phyloP scores from a whole-genome alignment of 2,797 vertebrate genomes.

The Pelodytes ibericus region DNA sequence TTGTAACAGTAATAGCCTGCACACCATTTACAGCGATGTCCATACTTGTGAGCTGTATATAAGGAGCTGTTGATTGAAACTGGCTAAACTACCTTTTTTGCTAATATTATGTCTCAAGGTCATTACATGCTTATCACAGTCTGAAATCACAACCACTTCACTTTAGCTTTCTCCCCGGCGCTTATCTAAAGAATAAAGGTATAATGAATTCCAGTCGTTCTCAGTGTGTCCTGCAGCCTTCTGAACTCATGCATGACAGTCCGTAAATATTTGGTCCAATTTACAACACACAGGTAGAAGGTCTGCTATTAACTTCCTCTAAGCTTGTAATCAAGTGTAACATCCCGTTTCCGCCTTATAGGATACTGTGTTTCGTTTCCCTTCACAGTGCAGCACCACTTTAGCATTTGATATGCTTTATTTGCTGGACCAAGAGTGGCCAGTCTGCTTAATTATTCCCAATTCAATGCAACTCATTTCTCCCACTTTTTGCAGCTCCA shows the following conservation, averaged over 20 bases:
- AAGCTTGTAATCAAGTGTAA: slow-evolving; percentile 37
- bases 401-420: slow-evolving; percentile 36
- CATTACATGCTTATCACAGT: slow-evolving; percentile 46
- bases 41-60: background rate
- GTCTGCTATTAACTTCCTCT: slow-evolving; percentile 28
- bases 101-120: background rate
- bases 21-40: background rate
- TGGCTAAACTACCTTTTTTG: slow-evolving; percentile 9
- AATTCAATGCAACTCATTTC: slow-evolving; percentile 24
- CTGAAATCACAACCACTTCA: slow-evolving; percentile 29
- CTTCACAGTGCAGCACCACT: slow-evolving; percentile 9
- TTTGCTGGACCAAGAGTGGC: slow-evolving; percentile 37
- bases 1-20: background rate
- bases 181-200: slow-evolving; percentile 18
- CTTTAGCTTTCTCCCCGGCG: slow-evolving; percentile 16
- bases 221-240: slow-evolving; percentile 5
- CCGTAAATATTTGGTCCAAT: slow-evolving; percentile 35
- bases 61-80: slow-evolving; percentile 1
- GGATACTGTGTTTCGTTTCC: slow-evolving; percentile 5
- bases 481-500: slow-evolving; percentile 16
- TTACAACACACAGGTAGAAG: slow-evolving; percentile 21
- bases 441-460: slow-evolving; percentile 27
- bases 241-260: slow-evolving; percentile 20
- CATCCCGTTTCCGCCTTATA: slow-evolving; percentile 32
- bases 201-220: slow-evolving; percentile 11